Percentiles rank a stretch among this genome's conserved stretches.
Evolutionary conservation across 2,797 vertebrate species (phyloP).

Genomic region (Cryptoprocta ferox): DNA sequence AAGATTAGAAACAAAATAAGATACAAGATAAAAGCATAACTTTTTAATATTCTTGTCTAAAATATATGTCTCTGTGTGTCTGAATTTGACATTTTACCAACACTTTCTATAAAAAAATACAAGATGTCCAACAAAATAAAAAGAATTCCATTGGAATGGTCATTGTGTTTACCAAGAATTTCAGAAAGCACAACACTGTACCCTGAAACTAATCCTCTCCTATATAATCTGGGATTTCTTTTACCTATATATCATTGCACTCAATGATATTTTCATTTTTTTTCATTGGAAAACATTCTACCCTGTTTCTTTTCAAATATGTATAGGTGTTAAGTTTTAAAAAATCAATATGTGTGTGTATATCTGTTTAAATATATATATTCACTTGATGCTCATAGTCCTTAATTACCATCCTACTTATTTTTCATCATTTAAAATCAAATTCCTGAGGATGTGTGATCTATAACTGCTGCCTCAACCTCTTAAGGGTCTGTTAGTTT

Average conservation of each 20-base stretch:
- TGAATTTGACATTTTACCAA: neutral
- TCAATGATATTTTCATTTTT: neutral
- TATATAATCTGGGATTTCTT: neutral
- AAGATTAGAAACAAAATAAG: neutral
- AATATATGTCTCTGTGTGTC: neutral
- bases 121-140: neutral
- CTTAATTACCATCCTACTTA: neutral
- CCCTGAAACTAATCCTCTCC: neutral
- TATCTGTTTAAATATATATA: neutral
- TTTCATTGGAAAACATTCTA: neutral
- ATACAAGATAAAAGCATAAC: neutral
- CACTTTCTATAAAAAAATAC: neutral
- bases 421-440: neutral
- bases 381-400: neutral
- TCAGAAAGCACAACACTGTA: neutral
- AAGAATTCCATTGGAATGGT: neutral
- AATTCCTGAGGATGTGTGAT: neutral
- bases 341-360: neutral
- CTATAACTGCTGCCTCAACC: neutral
- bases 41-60: neutral
- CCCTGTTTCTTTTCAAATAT: neutral
- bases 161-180: neutral
- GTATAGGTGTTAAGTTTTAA: neutral
- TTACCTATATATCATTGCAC: neutral
- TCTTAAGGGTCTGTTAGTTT: neutral